These are phyloP conservation scores for Psix sp. DNA, from an alignment of 1,140 invertebrate genomes.

Conservation along the genomic window DNA sequence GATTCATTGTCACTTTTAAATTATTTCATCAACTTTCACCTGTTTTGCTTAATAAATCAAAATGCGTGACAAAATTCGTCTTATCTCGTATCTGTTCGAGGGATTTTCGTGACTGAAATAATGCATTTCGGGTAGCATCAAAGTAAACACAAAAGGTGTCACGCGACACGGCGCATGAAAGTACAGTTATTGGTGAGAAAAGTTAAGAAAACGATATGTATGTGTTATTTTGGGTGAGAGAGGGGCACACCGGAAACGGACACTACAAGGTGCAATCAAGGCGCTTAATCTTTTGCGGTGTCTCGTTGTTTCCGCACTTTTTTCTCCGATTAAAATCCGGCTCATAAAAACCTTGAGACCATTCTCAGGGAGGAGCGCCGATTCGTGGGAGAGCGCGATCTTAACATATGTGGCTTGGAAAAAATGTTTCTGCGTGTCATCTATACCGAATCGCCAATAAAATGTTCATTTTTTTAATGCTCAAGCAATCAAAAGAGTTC, in stretches of 20 bases:
- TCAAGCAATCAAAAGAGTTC: too few relatives aligned
- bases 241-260: constrained; percentile 46
- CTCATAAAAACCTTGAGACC: constrained; percentile 60
- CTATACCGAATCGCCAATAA: too few relatives aligned
- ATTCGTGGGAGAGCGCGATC: constrained; percentile 52
- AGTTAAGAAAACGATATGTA: constrained; percentile 46
- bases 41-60: constrained; percentile 1
- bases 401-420: constrained; percentile 32
- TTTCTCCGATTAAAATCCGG: constrained; percentile 64
- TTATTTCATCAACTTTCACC: background rate
- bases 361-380: constrained; percentile 38
- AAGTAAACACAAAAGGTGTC: constrained; percentile 58
- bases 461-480: constrained; percentile 8
- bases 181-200: constrained; percentile 46
- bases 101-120: constrained; percentile 54
- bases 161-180: constrained; percentile 57
- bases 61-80: constrained; percentile 26
- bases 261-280: constrained; percentile 56
- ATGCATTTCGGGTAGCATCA: constrained; percentile 51
- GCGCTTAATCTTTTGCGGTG: constrained; percentile 53
- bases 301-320: constrained; percentile 57
- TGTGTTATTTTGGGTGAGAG: constrained; percentile 24
- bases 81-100: constrained; percentile 10
- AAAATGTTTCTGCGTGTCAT: too few relatives aligned
- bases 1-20: too few relatives aligned